Evolutionary conservation across 2,888 invertebrate genomes (phyloP), one percentile per base, ranked within the genome.

Genomic region (Nowickia ferox): DNA sequence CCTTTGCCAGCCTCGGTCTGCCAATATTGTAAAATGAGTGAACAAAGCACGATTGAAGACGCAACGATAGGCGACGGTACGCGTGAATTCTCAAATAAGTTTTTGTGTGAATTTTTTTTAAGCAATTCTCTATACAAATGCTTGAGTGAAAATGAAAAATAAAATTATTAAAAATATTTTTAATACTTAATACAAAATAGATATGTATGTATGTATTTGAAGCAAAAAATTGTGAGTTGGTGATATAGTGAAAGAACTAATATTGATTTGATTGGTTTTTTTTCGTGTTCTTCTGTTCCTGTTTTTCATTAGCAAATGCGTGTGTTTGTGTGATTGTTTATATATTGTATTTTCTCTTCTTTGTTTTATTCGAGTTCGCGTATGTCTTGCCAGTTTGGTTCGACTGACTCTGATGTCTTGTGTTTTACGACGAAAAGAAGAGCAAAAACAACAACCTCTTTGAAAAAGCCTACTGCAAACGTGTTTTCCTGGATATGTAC

Each of bases 21-120:
- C 66, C 86, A 83, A 83, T 86, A 86, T 86, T 86, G 76, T 83
- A 83, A 79, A 83, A 71, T 86, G 30, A 30, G 30, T 30, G 86
- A 83, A 83, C 86, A 86, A 86, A 86, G 86, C 86, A 86, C 66
- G 83, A 72, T 66, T 66, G 68, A 83, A 86, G 86, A 86, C 86
- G 72, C 83, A 79, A 61, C 79, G 79, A 76, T 42, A 48, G 57
- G 38, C 61, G 75, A 76, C 82, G 86, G 86, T 76, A 80, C 86
- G 86, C 83, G 83, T 83, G 57, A 53, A 51, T 30, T 38, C 61
- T 71, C 15, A 38, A 55, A 57, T 55, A 55, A 72, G 30, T 42
- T 80, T 57, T 66, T 42, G 48, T 66, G 71, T 83, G 59, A 51
- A 19, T 71, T 46, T 42, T 71, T 77, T 8, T 69, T 68, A 53